phyloP scores from a whole-genome alignment of 2,797 vertebrate species.

The Hypotaenidia philippensis region DNA sequence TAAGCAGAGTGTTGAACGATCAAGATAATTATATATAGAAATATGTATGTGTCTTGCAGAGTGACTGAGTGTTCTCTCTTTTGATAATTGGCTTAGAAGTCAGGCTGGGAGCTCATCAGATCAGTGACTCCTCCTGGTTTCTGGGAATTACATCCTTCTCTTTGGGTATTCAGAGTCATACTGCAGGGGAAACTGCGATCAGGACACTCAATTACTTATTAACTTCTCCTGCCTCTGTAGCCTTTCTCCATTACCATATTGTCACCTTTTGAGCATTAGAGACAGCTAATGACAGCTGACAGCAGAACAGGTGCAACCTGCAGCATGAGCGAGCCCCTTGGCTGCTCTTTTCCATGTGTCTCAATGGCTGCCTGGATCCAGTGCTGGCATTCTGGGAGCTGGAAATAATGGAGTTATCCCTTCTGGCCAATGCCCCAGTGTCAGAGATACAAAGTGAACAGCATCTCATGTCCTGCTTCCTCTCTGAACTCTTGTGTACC shows the following conservation, averaged over 20 bases:
- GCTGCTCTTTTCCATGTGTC: not conserved
- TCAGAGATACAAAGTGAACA: not conserved
- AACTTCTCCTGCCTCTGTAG: not conserved
- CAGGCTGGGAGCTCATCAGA: not conserved
- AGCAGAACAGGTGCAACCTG: not conserved
- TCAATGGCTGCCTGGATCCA: not conserved
- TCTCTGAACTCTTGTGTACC: not conserved
- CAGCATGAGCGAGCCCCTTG: accelerated
- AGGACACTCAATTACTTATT: not conserved
- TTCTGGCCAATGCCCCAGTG: not conserved
- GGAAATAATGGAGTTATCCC: not conserved
- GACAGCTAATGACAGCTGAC: not conserved
- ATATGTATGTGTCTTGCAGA: not conserved
- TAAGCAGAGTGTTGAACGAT: not conserved
- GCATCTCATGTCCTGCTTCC: not conserved
- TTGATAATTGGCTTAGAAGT: not conserved
- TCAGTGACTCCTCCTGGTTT: not conserved
- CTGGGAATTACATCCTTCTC: not conserved
- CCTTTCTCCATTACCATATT: not conserved
- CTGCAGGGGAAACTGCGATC: not conserved
- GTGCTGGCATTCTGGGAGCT: not conserved
- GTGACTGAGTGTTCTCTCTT: not conserved
- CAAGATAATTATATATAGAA: not conserved
- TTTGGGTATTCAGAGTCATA: not conserved
- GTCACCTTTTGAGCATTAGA: not conserved